Conservation (phyloP, 2,888 invertebrate species). For the Napeogenes sylphis region DNA sequence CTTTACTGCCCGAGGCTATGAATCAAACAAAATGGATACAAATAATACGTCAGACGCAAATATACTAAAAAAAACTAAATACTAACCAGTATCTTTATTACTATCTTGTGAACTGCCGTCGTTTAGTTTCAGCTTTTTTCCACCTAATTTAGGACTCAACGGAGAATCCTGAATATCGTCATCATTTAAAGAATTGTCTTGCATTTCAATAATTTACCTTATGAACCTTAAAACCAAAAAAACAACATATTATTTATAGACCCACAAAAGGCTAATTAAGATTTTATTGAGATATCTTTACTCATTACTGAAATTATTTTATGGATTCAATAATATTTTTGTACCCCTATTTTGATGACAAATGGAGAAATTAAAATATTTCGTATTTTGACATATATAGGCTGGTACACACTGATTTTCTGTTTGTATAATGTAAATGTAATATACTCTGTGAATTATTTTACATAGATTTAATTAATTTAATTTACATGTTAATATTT, state of each 20-base stretch:
- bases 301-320: background rate
- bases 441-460: background rate
- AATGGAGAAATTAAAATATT: background rate
- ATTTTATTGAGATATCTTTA: background rate
- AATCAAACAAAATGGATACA: slow-evolving; percentile 40
- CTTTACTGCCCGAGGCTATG: slow-evolving; percentile 35
- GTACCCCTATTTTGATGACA: slow-evolving; percentile 6
- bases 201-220: slow-evolving; percentile 53
- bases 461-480: background rate
- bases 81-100: slow-evolving; percentile 56
- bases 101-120: slow-evolving; percentile 71
- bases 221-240: slow-evolving; percentile 21
- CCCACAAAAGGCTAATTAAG: background rate
- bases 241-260: slow-evolving; percentile 5
- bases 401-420: background rate
- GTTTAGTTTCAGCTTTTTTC: slow-evolving; percentile 68
- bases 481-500: too few relatives aligned
- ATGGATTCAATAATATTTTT: slow-evolving; percentile 2
- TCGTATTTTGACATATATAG: slow-evolving; percentile 1
- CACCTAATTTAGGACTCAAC: slow-evolving; percentile 52
- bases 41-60: slow-evolving; percentile 41
- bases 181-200: slow-evolving; percentile 65
- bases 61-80: slow-evolving; percentile 18
- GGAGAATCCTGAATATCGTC: slow-evolving; percentile 61
- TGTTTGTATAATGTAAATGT: background rate